phyloP scores from a whole-genome alignment of 2,888 invertebrate species.

The Mylabris sibirica region DNA sequence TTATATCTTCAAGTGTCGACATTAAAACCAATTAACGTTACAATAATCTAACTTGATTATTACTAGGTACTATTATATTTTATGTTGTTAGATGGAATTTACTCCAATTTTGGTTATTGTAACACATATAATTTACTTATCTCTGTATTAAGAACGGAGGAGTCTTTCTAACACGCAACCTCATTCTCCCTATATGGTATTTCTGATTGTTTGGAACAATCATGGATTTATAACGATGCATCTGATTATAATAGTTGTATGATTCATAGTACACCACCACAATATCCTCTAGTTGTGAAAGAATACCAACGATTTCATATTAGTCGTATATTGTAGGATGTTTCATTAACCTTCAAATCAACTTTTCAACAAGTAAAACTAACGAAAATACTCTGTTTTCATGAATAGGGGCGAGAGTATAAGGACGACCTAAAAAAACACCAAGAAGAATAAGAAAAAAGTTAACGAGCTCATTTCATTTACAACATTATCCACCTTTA shows the following conservation, averaged over 20 bases:
- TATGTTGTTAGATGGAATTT: not conserved
- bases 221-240: slow-evolving; percentile 34
- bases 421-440: no score
- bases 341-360: slow-evolving; percentile 4
- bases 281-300: slow-evolving; percentile 31
- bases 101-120: slow-evolving; percentile 12
- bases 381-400: not conserved
- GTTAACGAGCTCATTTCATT: slow-evolving; percentile 1
- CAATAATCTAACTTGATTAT: not conserved
- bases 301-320: slow-evolving; percentile 11
- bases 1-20: slow-evolving; percentile 5
- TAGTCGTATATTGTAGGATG: slow-evolving; percentile 6
- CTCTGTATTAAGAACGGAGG: slow-evolving; percentile 18
- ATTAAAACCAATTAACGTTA: not conserved
- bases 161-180: slow-evolving; percentile 29
- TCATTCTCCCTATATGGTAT: slow-evolving; percentile 31
- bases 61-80: not conserved
- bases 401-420: no score
- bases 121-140: slow-evolving; percentile 18
- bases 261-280: slow-evolving; percentile 31
- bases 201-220: slow-evolving; percentile 31
- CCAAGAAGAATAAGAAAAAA: not conserved
- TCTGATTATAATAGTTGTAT: slow-evolving; percentile 30
- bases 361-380: not conserved
- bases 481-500: not conserved